Evolutionary conservation across 2,113 vertebrate species (phyloP), one percentile per base, ranked within the genome.

Genomic region (Saccopteryx leptura): DNA sequence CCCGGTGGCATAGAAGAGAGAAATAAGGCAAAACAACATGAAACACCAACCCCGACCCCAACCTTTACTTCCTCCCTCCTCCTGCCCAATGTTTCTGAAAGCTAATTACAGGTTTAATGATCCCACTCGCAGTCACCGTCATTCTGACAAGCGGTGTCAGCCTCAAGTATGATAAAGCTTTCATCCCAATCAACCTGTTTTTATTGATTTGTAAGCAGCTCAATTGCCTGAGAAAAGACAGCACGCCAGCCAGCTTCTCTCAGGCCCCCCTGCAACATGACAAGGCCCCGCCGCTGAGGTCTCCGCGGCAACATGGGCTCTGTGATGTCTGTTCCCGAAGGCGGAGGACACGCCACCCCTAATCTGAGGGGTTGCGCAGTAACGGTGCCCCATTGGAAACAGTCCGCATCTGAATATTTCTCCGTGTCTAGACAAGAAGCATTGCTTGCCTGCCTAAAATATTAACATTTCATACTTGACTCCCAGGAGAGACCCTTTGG

Each of bases 391-490:
- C 94, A 68, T 95, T 96, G 98, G 96, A 97, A 98, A 96, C 96
- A 95, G 97, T 97, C 96, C 76, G 88, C 69, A 72, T 97, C 98
- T 98, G 97, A 98, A 96, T 96, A 79, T 88, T 97, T 97, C 92
- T 94, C 86, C 3, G 82, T 76, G 98, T 98, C 98, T 98, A 98
- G 98, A 98, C 98, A 96, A 97, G 97, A 98, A 98, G 86, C 90
- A 96, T 76, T 76, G 68, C 94, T 96, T 92, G 94, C 98, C 96
- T 93, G 95, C 92, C 96, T 94, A 93, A 98, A 98, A 96, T 97
- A 98, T 96, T 97, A 97, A 97, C 91, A 95, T 96, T 95, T 92
- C 72, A 84, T 76, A 50, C 85, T 24, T 81, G 74, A 54, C 91
- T 96, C 90, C 96, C 26, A 0, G 93, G 92, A 96, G 82, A 92